Percentiles rank a stretch among this genome's conserved stretches.
Evolutionary conservation across 2,888 invertebrate species (phyloP).

Genomic region (Diploptera punctata): DNA sequence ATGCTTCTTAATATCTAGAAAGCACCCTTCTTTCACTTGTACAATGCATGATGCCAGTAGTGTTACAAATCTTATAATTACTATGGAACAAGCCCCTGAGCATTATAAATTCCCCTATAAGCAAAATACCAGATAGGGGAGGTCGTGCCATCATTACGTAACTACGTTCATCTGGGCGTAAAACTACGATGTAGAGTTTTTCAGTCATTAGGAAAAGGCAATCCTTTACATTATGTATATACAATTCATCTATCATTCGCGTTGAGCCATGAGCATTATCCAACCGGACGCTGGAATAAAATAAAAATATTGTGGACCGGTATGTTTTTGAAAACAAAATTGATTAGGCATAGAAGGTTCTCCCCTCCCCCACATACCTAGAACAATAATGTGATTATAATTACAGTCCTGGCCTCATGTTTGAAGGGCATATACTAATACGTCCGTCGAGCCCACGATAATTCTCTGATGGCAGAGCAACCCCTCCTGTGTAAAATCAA

Average conservation of each 20-base stretch:
- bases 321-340: conserved; percentile 26
- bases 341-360: conserved; percentile 29
- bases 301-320: background rate
- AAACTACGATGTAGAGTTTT: background rate
- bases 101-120: too few species aligned
- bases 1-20: too few species aligned
- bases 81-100: too few species aligned
- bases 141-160: background rate
- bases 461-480: conserved; percentile 9
- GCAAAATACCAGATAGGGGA: too few species aligned
- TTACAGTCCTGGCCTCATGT: conserved; percentile 15
- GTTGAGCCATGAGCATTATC: background rate
- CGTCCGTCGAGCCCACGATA: background rate
- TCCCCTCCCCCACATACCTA: background rate
- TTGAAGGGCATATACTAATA: conserved; percentile 13
- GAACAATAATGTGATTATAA: conserved; percentile 35
- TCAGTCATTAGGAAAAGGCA: conserved; percentile 6
- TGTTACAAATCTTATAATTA: too few species aligned
- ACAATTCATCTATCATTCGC: background rate
- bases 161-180: background rate
- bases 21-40: too few species aligned
- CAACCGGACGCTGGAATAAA: background rate
- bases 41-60: too few species aligned
- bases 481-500: conserved; percentile 21
- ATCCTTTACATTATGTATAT: conserved; percentile 5